Evolutionary conservation across 2,888 invertebrate species (phyloP).

Genomic region (Temnothorax unifasciatus): DNA sequence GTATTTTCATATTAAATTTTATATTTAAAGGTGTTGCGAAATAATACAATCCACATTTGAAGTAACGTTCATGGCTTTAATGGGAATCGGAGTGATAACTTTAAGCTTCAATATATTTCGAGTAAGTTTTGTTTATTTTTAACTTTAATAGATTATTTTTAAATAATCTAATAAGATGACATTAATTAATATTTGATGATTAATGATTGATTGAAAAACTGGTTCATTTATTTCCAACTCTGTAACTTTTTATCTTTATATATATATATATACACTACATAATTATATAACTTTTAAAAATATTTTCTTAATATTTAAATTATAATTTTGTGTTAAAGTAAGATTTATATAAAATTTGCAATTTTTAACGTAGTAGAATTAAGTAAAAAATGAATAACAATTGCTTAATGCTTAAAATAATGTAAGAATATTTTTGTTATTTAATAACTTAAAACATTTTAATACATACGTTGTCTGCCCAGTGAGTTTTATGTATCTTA

Average conservation of each 20-base stretch:
- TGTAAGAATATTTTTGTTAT: too few relatives aligned
- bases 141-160: background rate
- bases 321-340: too few relatives aligned
- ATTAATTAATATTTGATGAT: background rate
- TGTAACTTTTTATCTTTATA: background rate
- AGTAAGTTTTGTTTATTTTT: slow-evolving; percentile 10
- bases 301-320: too few relatives aligned
- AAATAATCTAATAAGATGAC: background rate
- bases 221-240: background rate
- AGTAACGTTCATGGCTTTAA: background rate
- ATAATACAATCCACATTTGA: background rate
- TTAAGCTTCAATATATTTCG: slow-evolving; percentile 6
- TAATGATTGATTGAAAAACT: background rate
- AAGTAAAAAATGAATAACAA: too few relatives aligned
- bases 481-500: too few relatives aligned
- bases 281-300: background rate
- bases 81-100: background rate
- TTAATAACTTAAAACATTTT: too few relatives aligned
- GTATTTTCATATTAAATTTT: background rate
- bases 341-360: too few relatives aligned
- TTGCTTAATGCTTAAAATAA: too few relatives aligned
- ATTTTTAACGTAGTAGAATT: too few relatives aligned
- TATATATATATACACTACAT: background rate
- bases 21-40: background rate
- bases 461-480: too few relatives aligned